Evolutionary conservation across 1,140 invertebrate genomes (phyloP), one percentile per base, ranked within the genome.

Genomic region (Habropoda laboriosa): DNA sequence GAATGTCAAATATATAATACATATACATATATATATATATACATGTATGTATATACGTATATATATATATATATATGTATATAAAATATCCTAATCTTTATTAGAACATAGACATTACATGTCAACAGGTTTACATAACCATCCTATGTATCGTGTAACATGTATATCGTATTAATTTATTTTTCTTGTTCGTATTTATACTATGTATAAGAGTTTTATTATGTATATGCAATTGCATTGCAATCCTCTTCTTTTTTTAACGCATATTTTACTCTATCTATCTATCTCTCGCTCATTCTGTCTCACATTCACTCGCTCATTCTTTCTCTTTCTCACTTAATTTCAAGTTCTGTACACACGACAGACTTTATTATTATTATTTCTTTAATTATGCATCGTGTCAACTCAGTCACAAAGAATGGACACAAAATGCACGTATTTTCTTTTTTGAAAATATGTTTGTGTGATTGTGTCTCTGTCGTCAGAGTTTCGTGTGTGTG

Each of bases 81-180:
- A 91, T 86, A 91, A 91, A 91, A 91, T 91, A 91, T 88, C 86
- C 90, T 90, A 90, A 90, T 91, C 82, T 91, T 91, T 91, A 91
- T 91, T 91, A 89, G 88, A 90, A 90, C 87, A 90, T 88, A 87
- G 87, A 90, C 86, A 89, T 87, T 90, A 90, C 86, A 89, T 90
- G 89, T 87, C 88, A 91, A 90, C 84, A 86, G 84, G 80, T 61
- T 86, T 85, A 86, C 82, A 85, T 85, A 79, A 86, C 38, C 78
- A 71, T 76, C 61, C 81, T 84, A 83, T 72, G 64, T 83, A 79
- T 66, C 49, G 71, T 80, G 80, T 81, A 80, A 83, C 64, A 75
- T 66, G 51, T 80, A 63, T 85, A 86, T 85, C 60, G 71, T 68
- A 83, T 85, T 75, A 74, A 77, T 83, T 70, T 72, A 60, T 79